Base-by-base conservation (phyloP, 1,140 invertebrate species). In the Drosophila subobscura region DNA sequence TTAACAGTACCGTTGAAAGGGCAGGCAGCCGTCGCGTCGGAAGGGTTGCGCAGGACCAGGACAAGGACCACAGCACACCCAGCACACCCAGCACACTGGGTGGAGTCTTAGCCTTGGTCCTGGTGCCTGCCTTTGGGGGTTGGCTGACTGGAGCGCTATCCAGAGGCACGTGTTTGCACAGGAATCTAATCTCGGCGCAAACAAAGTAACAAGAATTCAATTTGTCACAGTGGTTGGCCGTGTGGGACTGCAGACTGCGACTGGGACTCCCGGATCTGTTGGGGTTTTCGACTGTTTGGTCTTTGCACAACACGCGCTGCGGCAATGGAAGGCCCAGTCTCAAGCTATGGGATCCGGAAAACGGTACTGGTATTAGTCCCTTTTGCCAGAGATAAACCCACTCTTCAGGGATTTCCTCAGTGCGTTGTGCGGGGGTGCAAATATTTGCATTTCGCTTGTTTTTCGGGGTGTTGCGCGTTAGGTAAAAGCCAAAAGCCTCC, bases 151-250 rank as follows among this genome's bases (percentile, higher is more conserved):
- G 81, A 59, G 77, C 77, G 68, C 75, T 86, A 81, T 37, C 33
- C 33, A 68, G 77, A 81, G 64, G 59, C 81, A 81, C 73, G 77
- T 80, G 81, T 60, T 74, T 65, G 64, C 55, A 75, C 83, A 83
- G 56, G 78, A 79, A 76, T 83, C 88, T 88, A 88, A 88, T 88
- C 83, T 83, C 74, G 75, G 72, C 78, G 61, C 84, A 89, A 88
- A 83, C 74, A 88, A 88, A 89, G 79, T 77, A 88, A 79, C 84
- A 88, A 83, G 84, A 89, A 89, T 88, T 89, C 83, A 88, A 88
- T 88, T 88, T 88, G 83, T 88, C 83, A 88, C 83, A 89, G 83
- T 77, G 81, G 81, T 88, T 86, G 73, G 60, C 65, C 44, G n/a
- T n/a, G 50, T 51, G 14, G 29, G 27, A n/a, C 16, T 20, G 16